These are phyloP conservation scores for Drosophila paramelanica DNA, from an alignment of 2,888 invertebrate genomes.

Conservation along the genomic window DNA sequence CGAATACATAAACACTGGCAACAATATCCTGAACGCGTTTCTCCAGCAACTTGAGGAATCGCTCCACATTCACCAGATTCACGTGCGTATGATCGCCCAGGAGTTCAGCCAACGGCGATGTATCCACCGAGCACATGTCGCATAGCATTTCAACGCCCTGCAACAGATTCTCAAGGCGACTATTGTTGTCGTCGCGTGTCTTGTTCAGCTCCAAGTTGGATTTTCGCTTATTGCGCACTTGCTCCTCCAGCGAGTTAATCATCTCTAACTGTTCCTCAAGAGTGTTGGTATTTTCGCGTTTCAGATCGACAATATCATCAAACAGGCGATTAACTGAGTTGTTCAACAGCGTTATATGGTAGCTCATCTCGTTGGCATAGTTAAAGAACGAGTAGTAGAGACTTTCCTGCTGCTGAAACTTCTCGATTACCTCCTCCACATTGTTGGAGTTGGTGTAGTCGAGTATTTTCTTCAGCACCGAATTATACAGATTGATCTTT, in stretches of 20 bases:
- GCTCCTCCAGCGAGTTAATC: conserved; percentile 67
- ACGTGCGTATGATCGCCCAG: conserved; percentile 87
- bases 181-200: conserved; percentile 63
- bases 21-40: conserved; percentile 86
- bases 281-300: conserved; percentile 66
- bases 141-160: conserved; percentile 79
- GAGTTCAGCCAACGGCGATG: conserved; percentile 85
- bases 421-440: conserved; percentile 81
- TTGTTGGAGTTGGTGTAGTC: conserved; percentile 75
- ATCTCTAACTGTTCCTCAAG: conserved; percentile 73
- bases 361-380: conserved; percentile 84
- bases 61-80: conserved; percentile 86
- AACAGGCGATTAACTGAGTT: conserved; percentile 81
- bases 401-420: conserved; percentile 83
- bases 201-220: conserved; percentile 61
- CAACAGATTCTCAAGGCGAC: conserved; percentile 69
- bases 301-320: conserved; percentile 75
- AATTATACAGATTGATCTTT: conserved; percentile 81
- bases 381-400: conserved; percentile 84
- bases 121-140: conserved; percentile 86
- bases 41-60: conserved; percentile 86
- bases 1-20: conserved; percentile 85
- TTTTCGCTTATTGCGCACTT: conserved; percentile 64
- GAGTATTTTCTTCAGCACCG: conserved; percentile 82
- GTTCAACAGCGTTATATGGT: conserved; percentile 82